Percentiles rank a stretch among this genome's conserved stretches.
phyloP scores from a whole-genome alignment of 2,888 invertebrate species.

The Sipha maydis region DNA sequence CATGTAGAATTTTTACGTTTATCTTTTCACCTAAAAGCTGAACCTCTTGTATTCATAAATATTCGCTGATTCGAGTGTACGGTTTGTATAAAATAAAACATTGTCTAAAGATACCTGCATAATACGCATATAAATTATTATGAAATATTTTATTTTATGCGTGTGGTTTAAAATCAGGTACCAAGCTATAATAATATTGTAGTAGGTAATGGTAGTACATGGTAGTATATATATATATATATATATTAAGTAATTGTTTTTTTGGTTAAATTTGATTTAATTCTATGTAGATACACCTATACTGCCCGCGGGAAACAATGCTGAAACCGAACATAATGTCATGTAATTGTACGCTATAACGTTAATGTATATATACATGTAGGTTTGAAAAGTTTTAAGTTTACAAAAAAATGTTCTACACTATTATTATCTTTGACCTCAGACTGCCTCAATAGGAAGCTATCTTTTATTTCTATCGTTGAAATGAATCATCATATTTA shows the following conservation, averaged over 20 bases:
- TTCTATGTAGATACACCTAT: not conserved
- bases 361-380: not conserved
- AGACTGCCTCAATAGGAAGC: not conserved
- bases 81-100: too few relatives aligned
- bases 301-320: not conserved
- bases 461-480: conserved; percentile 15
- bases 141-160: not conserved
- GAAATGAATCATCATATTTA: not conserved
- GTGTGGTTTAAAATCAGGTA: not conserved
- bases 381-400: conserved; percentile 4
- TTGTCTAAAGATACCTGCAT: not conserved
- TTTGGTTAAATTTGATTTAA: not conserved
- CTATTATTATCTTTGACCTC: conserved; percentile 36
- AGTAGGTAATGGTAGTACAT: not conserved
- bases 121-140: not conserved
- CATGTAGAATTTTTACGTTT: too few relatives aligned
- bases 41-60: too few relatives aligned
- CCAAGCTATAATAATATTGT: not conserved
- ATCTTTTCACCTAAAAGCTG: too few relatives aligned
- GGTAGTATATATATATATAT: not conserved
- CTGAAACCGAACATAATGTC: not conserved
- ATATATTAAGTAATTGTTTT: too few relatives aligned
- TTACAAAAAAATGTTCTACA: not conserved
- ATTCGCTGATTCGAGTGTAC: too few relatives aligned
- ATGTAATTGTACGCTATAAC: not conserved